Evolutionary conservation across 2,797 vertebrate genomes (phyloP).

Genomic region (Catamblyrhynchus diadema): DNA sequence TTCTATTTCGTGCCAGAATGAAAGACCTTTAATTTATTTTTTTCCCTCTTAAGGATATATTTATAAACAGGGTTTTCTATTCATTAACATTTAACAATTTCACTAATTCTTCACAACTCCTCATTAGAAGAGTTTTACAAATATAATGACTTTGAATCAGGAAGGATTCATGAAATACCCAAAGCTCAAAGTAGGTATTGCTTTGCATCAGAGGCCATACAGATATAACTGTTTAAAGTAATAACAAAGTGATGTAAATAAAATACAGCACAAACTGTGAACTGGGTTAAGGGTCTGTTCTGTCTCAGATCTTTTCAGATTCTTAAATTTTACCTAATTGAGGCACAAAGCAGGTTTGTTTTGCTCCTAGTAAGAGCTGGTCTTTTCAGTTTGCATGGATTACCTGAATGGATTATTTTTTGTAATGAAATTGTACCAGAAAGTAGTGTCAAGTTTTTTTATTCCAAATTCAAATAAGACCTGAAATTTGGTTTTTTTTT

Average conservation of each 20-base stretch:
- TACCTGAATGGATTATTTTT: background rate
- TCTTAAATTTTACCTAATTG: background rate
- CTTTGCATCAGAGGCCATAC: background rate
- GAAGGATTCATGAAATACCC: background rate
- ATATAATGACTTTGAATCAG: background rate
- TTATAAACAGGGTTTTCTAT: background rate
- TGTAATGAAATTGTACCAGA: background rate
- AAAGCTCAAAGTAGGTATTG: background rate
- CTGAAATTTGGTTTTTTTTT: rapidly evolving
- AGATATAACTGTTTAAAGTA: background rate
- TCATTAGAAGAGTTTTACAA: background rate
- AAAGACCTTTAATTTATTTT: background rate
- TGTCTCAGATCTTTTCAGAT: background rate
- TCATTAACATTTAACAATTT: background rate
- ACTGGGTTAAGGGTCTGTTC: background rate
- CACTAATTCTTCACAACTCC: background rate
- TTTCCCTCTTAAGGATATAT: background rate
- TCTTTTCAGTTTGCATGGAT: background rate
- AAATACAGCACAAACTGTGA: background rate
- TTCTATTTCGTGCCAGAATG: background rate
- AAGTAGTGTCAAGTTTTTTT: background rate
- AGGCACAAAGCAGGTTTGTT: background rate
- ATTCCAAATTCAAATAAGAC: background rate
- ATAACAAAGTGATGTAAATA: background rate
- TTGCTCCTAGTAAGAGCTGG: background rate